Percentiles rank a stretch among this genome's conserved stretches.
Evolutionary conservation across 53 echinoderm and acorn worm species (phyloP).

Genomic region (Paelopatides confundens): DNA sequence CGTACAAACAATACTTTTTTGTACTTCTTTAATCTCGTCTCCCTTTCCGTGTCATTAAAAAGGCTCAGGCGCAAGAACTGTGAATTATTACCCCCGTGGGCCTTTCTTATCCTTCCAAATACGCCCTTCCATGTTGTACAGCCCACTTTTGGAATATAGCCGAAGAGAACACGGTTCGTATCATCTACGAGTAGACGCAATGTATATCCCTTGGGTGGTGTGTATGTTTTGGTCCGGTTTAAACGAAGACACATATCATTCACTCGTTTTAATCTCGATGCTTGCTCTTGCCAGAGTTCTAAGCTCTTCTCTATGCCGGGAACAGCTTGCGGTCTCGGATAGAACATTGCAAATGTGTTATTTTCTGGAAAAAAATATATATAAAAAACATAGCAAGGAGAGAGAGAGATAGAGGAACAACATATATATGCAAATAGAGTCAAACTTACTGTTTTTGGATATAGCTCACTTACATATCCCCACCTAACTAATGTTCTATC

Average conservation of each 20-base stretch:
- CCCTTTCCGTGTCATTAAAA: slow-evolving; percentile 23
- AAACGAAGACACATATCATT: not conserved
- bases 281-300: slow-evolving; percentile 10
- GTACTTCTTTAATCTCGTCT: slow-evolving; percentile 53
- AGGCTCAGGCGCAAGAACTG: not conserved
- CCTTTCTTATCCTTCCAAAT: not conserved
- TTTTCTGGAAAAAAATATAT: not conserved
- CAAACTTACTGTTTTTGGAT: no score
- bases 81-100: not conserved
- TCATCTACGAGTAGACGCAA: slow-evolving; percentile 78
- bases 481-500: no score
- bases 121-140: slow-evolving; percentile 74
- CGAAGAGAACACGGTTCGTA: slow-evolving; percentile 71
- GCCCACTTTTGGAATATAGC: slow-evolving; percentile 79
- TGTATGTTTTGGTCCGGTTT: not conserved
- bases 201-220: slow-evolving; percentile 5
- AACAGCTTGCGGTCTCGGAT: not conserved
- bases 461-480: no score
- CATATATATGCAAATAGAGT: no score
- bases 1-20: slow-evolving; percentile 86
- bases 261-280: not conserved
- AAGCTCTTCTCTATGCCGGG: not conserved
- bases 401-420: not conserved
- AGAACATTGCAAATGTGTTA: not conserved
- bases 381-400: not conserved